These are phyloP conservation scores for Syrphus vitripennis DNA, from an alignment of 2,888 invertebrate species.

Conservation along the genomic window DNA sequence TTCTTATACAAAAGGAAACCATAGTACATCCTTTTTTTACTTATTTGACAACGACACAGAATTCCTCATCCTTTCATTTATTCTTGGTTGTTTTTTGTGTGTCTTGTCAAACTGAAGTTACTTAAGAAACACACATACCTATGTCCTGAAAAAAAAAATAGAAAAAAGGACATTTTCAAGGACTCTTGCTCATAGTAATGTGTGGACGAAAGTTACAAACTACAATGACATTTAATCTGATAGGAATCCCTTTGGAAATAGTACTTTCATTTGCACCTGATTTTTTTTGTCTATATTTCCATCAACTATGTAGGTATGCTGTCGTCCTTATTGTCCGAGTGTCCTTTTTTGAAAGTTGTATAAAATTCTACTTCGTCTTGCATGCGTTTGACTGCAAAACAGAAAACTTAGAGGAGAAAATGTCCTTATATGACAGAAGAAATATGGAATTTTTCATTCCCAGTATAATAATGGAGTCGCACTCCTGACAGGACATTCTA, in stretches of 20 bases:
- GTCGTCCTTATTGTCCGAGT: neutral
- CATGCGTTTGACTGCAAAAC: constrained; percentile 17
- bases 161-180: constrained; percentile 37
- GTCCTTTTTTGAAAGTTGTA: constrained; percentile 16
- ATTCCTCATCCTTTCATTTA: neutral
- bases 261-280: constrained; percentile 58
- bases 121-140: neutral
- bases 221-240: constrained; percentile 28
- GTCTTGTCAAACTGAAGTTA: constrained; percentile 8
- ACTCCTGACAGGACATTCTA: constrained; percentile 35
- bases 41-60: neutral
- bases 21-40: neutral
- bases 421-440: constrained; percentile 47
- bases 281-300: neutral
- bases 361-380: neutral
- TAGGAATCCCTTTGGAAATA: constrained; percentile 25
- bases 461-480: constrained; percentile 15
- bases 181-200: constrained; percentile 8
- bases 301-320: neutral
- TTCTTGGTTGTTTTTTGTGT: neutral
- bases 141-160: constrained; percentile 8
- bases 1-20: neutral
- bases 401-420: neutral
- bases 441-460: constrained; percentile 60
- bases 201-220: neutral